Base-by-base conservation (phyloP, 1,140 invertebrate species). In the Sitophilus oryzae region DNA sequence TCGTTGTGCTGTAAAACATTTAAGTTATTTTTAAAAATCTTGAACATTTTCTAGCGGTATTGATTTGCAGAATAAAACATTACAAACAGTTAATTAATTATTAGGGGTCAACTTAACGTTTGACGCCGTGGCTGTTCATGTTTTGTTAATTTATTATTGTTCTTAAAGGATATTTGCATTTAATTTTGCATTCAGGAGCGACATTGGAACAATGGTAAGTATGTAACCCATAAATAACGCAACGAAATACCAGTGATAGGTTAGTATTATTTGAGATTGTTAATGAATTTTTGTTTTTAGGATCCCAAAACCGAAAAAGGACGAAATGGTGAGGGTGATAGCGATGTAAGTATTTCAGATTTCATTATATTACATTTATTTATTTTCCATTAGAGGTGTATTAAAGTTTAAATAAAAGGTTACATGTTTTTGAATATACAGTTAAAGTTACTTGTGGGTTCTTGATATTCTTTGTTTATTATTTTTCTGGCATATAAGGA, bases 91-190 rank as follows among this genome's bases (percentile, higher is more conserved):
- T 30, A 30, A 30, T 30, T 30, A 30, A 30, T 6, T 11, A 6
- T 30, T 5, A 16, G 15, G 20, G 47, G 19, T 23, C 47, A 49
- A 49, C 47, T 49, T 38, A 14, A 15, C 53, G 35, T 19, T 58
- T 64, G 64, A 68, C 64, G 66, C 63, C 66, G 65, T 68, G 66
- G 66, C 65, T 56, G 50, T 59, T 62, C 60, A 63, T 68, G 63
- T 66, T 66, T 68, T 66, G 60, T 55, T 58, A 61, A 63, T 66
- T 66, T 62, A 54, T 55, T 58, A 54, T 59, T 58, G 51, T 37
- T 35, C 35, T 55, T 47, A 51, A 46, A 25, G 42, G 44, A 35
- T 47, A 40, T 46, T 46, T n/a, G 44, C 48, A 22, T 46, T 46
- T 57, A 23, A 25, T n/a, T 44, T 52, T 25, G 37, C 41, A 44